These are phyloP conservation scores for Myotis brandtii DNA, from an alignment of 2,113 vertebrate genomes.

Conservation along the genomic window DNA sequence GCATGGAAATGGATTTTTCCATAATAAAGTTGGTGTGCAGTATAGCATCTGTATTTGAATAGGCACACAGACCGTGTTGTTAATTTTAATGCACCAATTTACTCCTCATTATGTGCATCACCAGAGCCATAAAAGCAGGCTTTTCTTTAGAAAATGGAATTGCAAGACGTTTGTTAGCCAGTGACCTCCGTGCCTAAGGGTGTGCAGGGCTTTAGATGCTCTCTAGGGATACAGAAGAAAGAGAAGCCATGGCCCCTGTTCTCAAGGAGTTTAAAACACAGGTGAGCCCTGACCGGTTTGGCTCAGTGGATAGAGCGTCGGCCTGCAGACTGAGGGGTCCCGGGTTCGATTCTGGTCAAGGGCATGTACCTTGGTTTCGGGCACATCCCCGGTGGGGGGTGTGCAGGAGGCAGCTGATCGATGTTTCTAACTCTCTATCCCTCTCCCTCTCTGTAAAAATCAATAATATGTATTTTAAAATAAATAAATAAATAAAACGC, in stretches of 20 bases:
- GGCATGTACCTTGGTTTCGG: too few relatives aligned
- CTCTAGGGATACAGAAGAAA: neutral
- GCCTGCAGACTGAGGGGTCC: too few relatives aligned
- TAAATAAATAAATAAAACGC: neutral
- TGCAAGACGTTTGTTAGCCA: slow-evolving; percentile 46
- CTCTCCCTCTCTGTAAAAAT: too few relatives aligned
- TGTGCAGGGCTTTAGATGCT: neutral
- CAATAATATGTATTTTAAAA: too few relatives aligned
- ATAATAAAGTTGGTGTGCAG: slow-evolving; percentile 67
- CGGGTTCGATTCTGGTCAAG: too few relatives aligned
- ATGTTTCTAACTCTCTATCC: too few relatives aligned
- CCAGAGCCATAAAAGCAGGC: neutral
- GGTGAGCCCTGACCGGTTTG: neutral
- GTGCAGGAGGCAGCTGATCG: too few relatives aligned
- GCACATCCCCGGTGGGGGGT: too few relatives aligned
- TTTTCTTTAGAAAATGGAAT: slow-evolving; percentile 70
- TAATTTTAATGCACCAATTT: slow-evolving; percentile 75
- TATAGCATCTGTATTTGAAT: slow-evolving; percentile 68
- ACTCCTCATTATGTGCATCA: slow-evolving; percentile 64
- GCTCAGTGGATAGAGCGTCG: too few relatives aligned
- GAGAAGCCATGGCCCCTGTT: neutral
- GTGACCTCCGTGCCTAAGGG: neutral
- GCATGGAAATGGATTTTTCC: slow-evolving; percentile 81
- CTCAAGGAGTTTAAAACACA: neutral
- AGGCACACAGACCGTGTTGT: slow-evolving; percentile 66